Percentiles rank a stretch among this genome's conserved stretches.
These are phyloP conservation scores for Origma solitaria DNA, from an alignment of 2,113 vertebrate genomes.

Conservation along the genomic window DNA sequence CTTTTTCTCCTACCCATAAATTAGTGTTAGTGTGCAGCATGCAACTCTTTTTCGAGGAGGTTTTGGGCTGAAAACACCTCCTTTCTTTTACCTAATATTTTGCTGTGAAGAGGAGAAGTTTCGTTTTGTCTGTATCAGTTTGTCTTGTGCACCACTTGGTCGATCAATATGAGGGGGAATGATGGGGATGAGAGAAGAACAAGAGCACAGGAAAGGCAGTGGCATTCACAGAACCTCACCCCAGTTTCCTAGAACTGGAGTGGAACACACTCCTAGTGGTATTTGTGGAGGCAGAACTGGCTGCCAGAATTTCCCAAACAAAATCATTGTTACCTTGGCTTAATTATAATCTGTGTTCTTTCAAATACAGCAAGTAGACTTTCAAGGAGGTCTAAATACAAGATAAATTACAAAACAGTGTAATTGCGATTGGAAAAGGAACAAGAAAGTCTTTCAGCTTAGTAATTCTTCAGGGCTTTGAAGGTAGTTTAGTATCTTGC, in stretches of 20 bases:
- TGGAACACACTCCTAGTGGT: not conserved
- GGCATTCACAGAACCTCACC: not conserved
- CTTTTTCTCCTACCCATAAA: not conserved
- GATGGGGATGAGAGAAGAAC: not conserved
- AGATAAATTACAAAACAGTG: not conserved
- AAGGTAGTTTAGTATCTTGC: not conserved
- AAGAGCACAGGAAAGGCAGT: not conserved
- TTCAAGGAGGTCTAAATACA: not conserved
- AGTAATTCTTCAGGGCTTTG: not conserved
- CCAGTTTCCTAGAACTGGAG: not conserved
- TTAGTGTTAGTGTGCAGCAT: not conserved
- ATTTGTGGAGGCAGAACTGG: not conserved
- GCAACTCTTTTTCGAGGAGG: not conserved
- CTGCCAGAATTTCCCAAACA: not conserved
- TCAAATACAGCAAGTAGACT: not conserved
- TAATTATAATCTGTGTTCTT: not conserved
- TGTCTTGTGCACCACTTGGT: not conserved
- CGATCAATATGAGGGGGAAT: not conserved
- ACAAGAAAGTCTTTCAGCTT: not conserved
- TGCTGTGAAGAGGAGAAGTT: fast-evolving
- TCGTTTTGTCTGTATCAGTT: not conserved
- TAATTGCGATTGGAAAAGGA: not conserved
- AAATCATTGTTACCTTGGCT: not conserved
- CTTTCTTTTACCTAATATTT: not conserved
- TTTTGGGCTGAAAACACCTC: not conserved